Evolutionary conservation across 2,113 vertebrate species (phyloP).

Genomic region (Theristicus caerulescens): DNA sequence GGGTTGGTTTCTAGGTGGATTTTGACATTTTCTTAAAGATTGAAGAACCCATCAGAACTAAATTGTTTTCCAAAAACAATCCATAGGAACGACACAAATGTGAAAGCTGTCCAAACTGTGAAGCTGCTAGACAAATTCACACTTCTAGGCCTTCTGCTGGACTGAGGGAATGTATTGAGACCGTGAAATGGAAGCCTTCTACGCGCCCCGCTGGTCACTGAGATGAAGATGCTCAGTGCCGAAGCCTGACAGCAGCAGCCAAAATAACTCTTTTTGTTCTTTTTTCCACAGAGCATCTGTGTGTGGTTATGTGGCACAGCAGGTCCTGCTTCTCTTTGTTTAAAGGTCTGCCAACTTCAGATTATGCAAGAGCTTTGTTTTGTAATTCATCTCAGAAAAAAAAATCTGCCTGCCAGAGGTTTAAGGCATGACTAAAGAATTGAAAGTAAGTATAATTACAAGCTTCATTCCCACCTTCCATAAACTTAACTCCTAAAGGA

Average conservation of each 20-base stretch:
- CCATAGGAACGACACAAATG: neutral
- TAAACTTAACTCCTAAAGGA: neutral
- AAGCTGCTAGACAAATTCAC: neutral
- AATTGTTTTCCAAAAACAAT: neutral
- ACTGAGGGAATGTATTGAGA: neutral
- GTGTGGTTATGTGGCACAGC: neutral
- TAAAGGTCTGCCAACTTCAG: neutral
- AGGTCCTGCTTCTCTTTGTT: neutral
- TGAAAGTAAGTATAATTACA: neutral
- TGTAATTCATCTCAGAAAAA: neutral
- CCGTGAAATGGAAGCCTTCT: neutral
- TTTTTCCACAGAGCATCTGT: neutral
- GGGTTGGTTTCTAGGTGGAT: neutral
- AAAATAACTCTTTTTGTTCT: neutral
- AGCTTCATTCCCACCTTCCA: neutral
- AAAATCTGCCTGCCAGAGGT: neutral
- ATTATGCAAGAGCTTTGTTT: neutral
- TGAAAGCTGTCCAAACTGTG: neutral
- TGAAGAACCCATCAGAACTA: neutral
- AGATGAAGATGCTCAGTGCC: neutral
- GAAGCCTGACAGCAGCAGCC: neutral
- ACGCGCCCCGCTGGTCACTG: accelerated
- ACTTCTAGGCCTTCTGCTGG: neutral
- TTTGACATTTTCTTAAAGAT: neutral
- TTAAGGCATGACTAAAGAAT: neutral